Conservation (phyloP, 2,113 vertebrate species). For the Hylia prasina region DNA sequence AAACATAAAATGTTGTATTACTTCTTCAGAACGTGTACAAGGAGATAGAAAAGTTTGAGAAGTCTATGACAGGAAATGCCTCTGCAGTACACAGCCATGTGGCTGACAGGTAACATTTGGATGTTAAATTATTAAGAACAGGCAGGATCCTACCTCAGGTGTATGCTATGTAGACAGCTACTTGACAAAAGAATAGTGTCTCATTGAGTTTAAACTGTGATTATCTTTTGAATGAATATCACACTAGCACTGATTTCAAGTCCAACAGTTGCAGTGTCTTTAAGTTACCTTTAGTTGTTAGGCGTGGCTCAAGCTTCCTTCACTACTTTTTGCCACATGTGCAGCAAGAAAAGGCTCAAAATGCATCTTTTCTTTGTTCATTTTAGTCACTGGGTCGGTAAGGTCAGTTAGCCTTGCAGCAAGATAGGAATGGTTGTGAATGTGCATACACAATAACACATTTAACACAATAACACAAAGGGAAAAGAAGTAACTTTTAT, state of each 20-base stretch:
- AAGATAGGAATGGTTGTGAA: background rate
- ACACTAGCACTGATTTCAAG: background rate
- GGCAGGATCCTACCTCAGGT: background rate
- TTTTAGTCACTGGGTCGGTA: background rate
- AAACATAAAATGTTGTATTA: background rate
- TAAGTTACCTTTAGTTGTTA: background rate
- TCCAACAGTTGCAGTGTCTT: background rate
- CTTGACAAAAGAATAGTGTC: background rate
- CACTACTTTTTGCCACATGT: background rate
- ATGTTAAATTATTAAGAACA: background rate
- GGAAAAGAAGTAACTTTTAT: background rate
- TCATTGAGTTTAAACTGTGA: background rate
- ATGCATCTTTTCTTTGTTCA: background rate
- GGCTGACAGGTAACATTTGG: slow-evolving; percentile 62
- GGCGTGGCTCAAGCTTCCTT: background rate
- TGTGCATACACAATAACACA: background rate
- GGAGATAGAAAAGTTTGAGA: slow-evolving; percentile 87
- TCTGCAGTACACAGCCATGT: background rate
- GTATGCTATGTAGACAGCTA: background rate
- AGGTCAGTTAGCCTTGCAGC: background rate
- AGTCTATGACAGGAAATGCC: slow-evolving; percentile 64
- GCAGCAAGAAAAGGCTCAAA: background rate
- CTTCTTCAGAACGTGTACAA: slow-evolving; percentile 74
- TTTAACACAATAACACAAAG: too few species aligned
- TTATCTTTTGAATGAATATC: background rate